Evolutionary conservation across 2,888 invertebrate species (phyloP).

Genomic region (Brenthis ino): DNA sequence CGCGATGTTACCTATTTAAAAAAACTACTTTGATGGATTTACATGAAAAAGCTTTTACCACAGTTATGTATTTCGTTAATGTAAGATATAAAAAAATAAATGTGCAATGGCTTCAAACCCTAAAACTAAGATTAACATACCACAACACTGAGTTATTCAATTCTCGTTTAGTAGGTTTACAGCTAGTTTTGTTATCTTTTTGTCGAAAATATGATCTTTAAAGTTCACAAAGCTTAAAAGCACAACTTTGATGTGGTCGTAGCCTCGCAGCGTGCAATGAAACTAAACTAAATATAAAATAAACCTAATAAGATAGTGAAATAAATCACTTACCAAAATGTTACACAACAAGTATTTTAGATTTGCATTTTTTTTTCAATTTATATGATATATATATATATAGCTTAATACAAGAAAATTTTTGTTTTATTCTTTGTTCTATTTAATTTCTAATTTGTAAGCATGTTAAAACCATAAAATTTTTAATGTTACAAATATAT

Average conservation of each 20-base stretch:
- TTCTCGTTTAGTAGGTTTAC: conserved; percentile 36
- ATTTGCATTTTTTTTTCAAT: too few species aligned
- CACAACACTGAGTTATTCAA: conserved; percentile 12
- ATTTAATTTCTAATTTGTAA: too few species aligned
- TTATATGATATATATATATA: neutral
- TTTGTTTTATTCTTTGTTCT: neutral
- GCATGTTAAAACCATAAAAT: too few species aligned
- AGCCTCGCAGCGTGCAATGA: neutral
- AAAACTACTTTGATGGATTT: too few species aligned
- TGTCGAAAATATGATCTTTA: conserved; percentile 6
- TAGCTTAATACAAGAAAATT: conserved; percentile 15
- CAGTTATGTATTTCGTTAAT: too few species aligned
- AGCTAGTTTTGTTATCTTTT: conserved; percentile 27
- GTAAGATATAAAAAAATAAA: neutral
- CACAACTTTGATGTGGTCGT: conserved; percentile 3
- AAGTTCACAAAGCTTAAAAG: conserved; percentile 16
- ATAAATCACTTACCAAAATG: too few species aligned
- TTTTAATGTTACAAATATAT: too few species aligned
- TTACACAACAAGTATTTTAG: too few species aligned
- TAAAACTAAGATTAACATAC: conserved; percentile 9
- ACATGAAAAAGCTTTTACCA: too few species aligned
- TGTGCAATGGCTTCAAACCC: too few species aligned
- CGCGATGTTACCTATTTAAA: too few species aligned
- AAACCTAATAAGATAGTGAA: neutral
- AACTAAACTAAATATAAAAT: neutral